A percentile compares a stretch with the other conserved stretches of the same genome.
phyloP scores from a whole-genome alignment of 2,797 vertebrate genomes.

The Galago senegalensis region DNA sequence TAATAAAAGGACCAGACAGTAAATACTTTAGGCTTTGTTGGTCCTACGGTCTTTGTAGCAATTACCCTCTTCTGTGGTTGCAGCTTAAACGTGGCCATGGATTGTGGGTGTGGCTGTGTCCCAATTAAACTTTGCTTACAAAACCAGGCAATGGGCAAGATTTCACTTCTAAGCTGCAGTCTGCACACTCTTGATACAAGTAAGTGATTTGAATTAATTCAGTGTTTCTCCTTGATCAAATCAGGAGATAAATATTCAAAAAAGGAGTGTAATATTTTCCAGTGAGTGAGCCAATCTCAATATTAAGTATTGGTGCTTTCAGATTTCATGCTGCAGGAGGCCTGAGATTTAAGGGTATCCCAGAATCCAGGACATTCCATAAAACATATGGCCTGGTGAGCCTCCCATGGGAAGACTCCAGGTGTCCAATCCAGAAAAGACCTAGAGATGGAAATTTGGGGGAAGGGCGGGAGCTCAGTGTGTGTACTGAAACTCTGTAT shows the following conservation, averaged over 20 bases:
- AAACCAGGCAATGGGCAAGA: neutral
- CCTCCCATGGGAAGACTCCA: neutral
- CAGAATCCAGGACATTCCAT: neutral
- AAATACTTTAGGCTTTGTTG: neutral
- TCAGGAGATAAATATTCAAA: neutral
- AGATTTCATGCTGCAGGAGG: neutral
- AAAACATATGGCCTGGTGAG: neutral
- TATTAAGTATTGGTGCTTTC: neutral
- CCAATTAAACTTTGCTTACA: neutral
- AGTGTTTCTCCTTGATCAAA: neutral
- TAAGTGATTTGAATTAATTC: neutral
- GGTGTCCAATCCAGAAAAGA: neutral
- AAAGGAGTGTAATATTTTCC: neutral
- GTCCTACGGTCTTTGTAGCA: neutral
- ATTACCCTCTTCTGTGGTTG: too few relatives aligned
- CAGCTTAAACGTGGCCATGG: neutral
- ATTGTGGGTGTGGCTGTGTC: neutral
- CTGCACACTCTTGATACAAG: neutral
- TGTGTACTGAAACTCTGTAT: fast-evolving
- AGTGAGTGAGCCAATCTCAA: neutral
- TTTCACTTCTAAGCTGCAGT: neutral
- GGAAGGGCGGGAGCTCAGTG: neutral
- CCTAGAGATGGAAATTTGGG: neutral
- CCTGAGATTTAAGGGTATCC: neutral
- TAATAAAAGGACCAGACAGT: neutral